Evolutionary conservation across 2,113 vertebrate species (phyloP).

Genomic region (Pseudopodoces humilis): DNA sequence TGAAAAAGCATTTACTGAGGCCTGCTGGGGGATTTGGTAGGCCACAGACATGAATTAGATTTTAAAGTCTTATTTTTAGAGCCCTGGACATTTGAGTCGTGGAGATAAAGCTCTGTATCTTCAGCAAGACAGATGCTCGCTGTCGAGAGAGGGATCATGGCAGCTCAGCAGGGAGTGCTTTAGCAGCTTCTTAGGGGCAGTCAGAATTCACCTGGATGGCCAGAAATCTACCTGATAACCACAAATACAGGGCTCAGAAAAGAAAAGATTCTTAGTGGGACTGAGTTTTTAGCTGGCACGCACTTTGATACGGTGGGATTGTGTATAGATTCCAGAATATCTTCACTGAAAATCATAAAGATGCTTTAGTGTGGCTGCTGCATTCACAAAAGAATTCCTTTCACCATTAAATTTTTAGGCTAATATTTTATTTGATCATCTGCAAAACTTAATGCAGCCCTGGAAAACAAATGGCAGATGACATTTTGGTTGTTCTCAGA

Average conservation of each 20-base stretch:
- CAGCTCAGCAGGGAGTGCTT: background rate
- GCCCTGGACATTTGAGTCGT: background rate
- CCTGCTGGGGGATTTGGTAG: conserved; percentile 6
- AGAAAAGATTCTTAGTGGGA: background rate
- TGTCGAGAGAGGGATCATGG: background rate
- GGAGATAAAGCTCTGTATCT: conserved; percentile 8
- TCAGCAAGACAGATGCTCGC: conserved; percentile 17
- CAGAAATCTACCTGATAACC: background rate
- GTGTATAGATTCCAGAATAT: background rate
- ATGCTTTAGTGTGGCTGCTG: background rate
- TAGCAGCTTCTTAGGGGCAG: background rate
- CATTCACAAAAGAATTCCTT: background rate
- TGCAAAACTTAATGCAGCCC: background rate
- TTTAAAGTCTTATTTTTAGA: conserved; percentile 28
- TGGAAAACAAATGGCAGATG: background rate
- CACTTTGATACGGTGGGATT: background rate
- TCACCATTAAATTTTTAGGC: background rate
- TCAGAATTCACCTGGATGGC: background rate
- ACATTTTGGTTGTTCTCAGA: background rate
- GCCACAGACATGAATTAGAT: background rate
- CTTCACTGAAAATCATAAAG: background rate
- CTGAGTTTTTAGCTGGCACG: background rate
- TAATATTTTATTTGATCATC: conserved; percentile 16
- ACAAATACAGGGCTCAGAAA: background rate
- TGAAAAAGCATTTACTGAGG: background rate